phyloP scores from a whole-genome alignment of 35 echinoderm and acorn worm genomes.

The Apostichopus parvimensis region DNA sequence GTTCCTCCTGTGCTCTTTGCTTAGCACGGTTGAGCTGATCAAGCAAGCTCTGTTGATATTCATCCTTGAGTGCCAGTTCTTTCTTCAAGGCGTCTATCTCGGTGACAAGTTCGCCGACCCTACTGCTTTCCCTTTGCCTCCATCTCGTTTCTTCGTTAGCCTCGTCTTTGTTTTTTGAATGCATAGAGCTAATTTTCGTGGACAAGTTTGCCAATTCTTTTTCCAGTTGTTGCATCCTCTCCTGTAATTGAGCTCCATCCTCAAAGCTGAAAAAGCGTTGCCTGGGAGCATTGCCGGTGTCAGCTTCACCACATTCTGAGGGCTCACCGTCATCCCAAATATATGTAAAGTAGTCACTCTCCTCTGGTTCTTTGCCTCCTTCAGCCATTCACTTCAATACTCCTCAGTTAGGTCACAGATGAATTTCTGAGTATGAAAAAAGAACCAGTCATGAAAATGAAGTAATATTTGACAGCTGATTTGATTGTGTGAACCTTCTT shows the following conservation, averaged over 20 bases:
- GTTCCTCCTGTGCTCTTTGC: neutral
- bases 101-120: neutral
- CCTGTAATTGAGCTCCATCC: neutral
- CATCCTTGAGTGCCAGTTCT: neutral
- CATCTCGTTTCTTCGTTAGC: neutral
- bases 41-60: neutral
- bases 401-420: neutral
- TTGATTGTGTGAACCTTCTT: too few species aligned
- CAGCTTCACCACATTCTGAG: neutral
- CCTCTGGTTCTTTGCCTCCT: neutral
- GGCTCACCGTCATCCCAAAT: neutral
- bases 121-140: neutral
- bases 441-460: too few species aligned
- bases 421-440: too few species aligned
- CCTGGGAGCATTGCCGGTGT: neutral
- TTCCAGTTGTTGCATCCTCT: neutral
- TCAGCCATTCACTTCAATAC: neutral
- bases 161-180: neutral
- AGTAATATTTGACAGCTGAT: too few species aligned
- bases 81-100: conserved; percentile 7
- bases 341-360: neutral
- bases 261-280: neutral
- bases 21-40: neutral
- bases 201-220: neutral
- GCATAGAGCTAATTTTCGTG: neutral